A percentile compares a stretch with the other conserved stretches of the same genome.
Evolutionary conservation across 2,888 invertebrate species (phyloP).

Genomic region (Lycia hirtaria): DNA sequence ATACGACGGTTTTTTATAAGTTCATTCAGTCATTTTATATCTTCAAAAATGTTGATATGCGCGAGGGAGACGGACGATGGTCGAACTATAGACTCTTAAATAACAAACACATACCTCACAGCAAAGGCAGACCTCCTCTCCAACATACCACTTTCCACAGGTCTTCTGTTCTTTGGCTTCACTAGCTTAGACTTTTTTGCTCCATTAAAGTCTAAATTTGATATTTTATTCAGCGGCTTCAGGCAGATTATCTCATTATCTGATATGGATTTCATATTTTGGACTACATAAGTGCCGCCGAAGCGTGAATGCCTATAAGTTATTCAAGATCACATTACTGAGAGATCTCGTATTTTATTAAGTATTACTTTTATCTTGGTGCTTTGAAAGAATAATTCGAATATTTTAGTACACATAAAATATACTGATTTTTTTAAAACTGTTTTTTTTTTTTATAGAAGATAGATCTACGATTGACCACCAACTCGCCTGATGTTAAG

Average conservation of each 20-base stretch:
- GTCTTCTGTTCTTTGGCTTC: conserved; percentile 90
- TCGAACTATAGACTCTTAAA: not conserved
- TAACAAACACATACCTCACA: conserved; percentile 82
- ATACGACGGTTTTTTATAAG: too few species aligned
- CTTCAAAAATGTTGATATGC: too few species aligned
- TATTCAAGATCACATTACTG: conserved; percentile 14
- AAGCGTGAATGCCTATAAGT: conserved; percentile 93
- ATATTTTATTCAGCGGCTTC: conserved; percentile 92
- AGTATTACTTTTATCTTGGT: not conserved
- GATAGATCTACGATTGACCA: not conserved
- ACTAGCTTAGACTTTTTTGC: conserved; percentile 82
- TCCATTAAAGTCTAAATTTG: conserved; percentile 91
- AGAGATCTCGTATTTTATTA: conserved; percentile 7
- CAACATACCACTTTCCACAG: conserved; percentile 87
- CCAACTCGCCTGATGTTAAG: not conserved
- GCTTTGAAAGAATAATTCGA: not conserved
- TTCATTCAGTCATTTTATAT: too few species aligned
- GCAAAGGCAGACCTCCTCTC: conserved; percentile 95
- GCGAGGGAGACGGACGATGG: too few species aligned
- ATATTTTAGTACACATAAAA: not conserved
- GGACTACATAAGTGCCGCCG: conserved; percentile 96
- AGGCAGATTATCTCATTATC: conserved; percentile 95
- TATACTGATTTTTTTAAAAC: not conserved
- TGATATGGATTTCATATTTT: conserved; percentile 97
- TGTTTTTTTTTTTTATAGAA: not conserved